A percentile compares a stretch with the other conserved stretches of the same genome.
phyloP scores from a whole-genome alignment of 2,797 vertebrate species.

The Ciconia nigra region DNA sequence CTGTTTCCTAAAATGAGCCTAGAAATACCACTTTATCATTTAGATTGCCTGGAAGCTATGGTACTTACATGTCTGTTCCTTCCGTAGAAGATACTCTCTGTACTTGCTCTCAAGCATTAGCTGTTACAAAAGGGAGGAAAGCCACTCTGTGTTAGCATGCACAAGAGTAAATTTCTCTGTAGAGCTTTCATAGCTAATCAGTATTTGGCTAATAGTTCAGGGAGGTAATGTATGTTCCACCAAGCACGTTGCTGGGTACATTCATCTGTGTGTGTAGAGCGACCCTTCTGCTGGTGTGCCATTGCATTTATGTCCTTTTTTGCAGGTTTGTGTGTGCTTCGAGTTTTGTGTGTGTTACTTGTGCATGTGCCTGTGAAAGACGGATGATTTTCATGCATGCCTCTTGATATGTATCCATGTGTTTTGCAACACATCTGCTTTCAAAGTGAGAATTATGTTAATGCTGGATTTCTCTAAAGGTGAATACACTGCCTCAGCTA shows the following conservation, averaged over 20 bases:
- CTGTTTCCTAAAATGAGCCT: constrained; percentile 12
- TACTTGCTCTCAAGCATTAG: not conserved
- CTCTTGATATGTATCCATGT: not conserved
- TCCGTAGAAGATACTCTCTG: not conserved
- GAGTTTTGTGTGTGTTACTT: not conserved
- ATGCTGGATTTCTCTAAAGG: not conserved
- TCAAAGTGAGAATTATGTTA: not conserved
- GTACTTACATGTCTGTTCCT: not conserved
- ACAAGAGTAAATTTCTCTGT: not conserved
- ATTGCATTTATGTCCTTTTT: not conserved
- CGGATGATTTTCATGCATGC: not conserved
- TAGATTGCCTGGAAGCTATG: constrained; percentile 21
- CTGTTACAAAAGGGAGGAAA: not conserved
- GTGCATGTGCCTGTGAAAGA: not conserved
- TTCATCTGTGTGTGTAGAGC: not conserved
- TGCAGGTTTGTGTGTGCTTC: not conserved
- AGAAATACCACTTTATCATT: constrained; percentile 29
- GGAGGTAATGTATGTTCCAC: not conserved
- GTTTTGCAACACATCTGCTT: not conserved
- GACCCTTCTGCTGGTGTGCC: not conserved
- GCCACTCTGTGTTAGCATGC: not conserved
- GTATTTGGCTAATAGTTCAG: not conserved
- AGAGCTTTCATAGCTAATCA: not conserved
- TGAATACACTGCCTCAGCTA: not conserved
- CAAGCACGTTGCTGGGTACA: rapidly evolving